These are phyloP conservation scores for Mycetomoellerius zeteki DNA, from an alignment of 1,140 invertebrate genomes.

Conservation along the genomic window DNA sequence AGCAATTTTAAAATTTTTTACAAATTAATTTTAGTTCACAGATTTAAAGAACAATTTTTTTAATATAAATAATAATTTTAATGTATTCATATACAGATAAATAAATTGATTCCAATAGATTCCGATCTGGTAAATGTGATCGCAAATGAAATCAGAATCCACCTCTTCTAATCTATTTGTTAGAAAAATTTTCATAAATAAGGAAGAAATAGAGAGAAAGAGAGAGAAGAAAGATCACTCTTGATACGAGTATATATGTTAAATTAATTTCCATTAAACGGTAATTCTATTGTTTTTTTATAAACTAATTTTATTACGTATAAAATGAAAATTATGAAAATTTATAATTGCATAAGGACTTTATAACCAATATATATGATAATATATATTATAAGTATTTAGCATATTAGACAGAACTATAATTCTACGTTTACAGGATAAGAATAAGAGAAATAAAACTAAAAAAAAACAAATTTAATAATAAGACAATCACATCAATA, in stretches of 20 bases:
- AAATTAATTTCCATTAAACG: no score
- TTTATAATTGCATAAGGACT: no score
- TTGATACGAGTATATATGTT: background rate
- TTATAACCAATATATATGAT: no score
- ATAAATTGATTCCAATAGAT: no score
- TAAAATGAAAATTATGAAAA: no score
- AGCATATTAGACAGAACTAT: no score
- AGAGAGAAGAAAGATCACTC: no score
- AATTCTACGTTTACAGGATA: conserved; percentile 6
- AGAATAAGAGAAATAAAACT: background rate
- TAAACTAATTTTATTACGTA: background rate
- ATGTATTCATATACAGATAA: no score
- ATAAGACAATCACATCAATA: background rate
- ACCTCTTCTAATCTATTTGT: background rate
- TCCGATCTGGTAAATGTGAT: no score
- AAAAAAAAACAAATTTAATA: conserved; percentile 5
- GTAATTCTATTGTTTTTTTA: background rate
- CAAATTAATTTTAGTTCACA: background rate
- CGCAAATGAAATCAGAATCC: no score
- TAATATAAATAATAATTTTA: background rate
- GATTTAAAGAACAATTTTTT: background rate
- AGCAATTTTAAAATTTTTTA: no score
- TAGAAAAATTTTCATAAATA: background rate
- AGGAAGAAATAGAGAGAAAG: background rate
- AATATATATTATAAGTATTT: no score